A percentile compares a stretch with the other conserved stretches of the same genome.
Conservation (phyloP, 2,888 invertebrate species). For the Cabera pusaria region DNA sequence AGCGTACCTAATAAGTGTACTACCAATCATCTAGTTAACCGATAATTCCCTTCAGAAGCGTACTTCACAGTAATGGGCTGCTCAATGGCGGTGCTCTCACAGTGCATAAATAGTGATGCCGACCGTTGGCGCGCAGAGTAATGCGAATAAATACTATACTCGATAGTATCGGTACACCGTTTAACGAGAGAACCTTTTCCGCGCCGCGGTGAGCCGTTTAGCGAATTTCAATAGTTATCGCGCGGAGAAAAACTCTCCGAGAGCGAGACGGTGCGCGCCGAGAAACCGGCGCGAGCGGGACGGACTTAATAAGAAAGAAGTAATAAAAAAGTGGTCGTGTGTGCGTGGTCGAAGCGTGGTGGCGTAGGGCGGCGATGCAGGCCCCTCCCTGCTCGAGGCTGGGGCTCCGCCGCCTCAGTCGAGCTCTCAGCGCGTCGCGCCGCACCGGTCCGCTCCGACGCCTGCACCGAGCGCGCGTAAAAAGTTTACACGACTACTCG, state of each 20-base stretch:
- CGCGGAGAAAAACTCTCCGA: constrained; percentile 76
- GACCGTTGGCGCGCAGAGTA: constrained; percentile 63
- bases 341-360: constrained; percentile 80
- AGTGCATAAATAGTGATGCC: constrained; percentile 71
- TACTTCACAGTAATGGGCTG: constrained; percentile 10
- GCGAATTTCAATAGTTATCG: constrained; percentile 84
- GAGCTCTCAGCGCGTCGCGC: constrained; percentile 70
- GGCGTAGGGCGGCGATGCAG: constrained; percentile 78
- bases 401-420: constrained; percentile 74
- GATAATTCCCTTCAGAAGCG: background rate
- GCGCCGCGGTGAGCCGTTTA: constrained; percentile 80
- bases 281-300: constrained; percentile 64
- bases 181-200: constrained; percentile 82
- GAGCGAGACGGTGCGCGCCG: constrained; percentile 61
- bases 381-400: constrained; percentile 76
- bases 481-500: constrained; percentile 70
- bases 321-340: constrained; percentile 80
- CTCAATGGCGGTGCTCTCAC: constrained; percentile 25
- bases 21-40: constrained; percentile 4
- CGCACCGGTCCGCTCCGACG: constrained; percentile 64
- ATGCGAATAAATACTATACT: constrained; percentile 77
- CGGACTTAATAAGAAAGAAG: constrained; percentile 76
- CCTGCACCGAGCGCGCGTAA: constrained; percentile 65
- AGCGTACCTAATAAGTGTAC: too few relatives aligned
- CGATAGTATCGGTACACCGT: constrained; percentile 78